Percentiles rank a stretch among this genome's conserved stretches.
Evolutionary conservation across 2,888 invertebrate species (phyloP).

Genomic region (Candidula unifasciata): DNA sequence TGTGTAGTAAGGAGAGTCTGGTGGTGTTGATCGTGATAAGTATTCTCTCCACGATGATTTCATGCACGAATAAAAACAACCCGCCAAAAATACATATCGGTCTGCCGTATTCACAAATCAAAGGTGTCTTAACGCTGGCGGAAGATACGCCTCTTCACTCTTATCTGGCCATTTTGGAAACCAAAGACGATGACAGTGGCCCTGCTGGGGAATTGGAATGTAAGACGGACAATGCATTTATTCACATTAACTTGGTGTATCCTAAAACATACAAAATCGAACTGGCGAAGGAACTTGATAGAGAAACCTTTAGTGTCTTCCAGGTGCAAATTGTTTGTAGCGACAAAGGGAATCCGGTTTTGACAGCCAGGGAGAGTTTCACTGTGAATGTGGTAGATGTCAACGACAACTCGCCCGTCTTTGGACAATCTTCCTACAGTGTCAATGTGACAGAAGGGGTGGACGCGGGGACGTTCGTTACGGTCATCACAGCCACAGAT

Average conservation of each 20-base stretch:
- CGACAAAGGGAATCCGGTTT: constrained; percentile 80
- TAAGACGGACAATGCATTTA: background rate
- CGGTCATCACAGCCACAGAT: constrained; percentile 90
- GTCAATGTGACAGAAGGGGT: constrained; percentile 64
- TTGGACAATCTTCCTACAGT: constrained; percentile 78
- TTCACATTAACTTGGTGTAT: background rate
- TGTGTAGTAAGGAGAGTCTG: background rate
- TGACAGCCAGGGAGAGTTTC: constrained; percentile 60
- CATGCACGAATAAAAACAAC: background rate
- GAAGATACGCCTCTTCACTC: constrained; percentile 34
- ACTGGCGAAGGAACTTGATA: constrained; percentile 78
- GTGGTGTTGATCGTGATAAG: background rate
- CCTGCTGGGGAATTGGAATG: constrained; percentile 5
- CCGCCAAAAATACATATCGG: background rate
- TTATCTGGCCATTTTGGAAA: constrained; percentile 14
- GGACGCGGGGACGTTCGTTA: constrained; percentile 80
- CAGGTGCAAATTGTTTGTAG: constrained; percentile 79
- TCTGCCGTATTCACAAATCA: background rate
- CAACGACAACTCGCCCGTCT: constrained; percentile 94
- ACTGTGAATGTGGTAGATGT: constrained; percentile 84
- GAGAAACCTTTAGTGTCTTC: constrained; percentile 63
- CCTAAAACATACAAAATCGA: constrained; percentile 66
- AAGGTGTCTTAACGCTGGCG: background rate
- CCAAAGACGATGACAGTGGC: background rate
- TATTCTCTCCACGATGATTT: background rate